Evolutionary conservation across 2,888 invertebrate genomes (phyloP), one percentile per base, ranked within the genome.

Genomic region (Xylophagus ater): DNA sequence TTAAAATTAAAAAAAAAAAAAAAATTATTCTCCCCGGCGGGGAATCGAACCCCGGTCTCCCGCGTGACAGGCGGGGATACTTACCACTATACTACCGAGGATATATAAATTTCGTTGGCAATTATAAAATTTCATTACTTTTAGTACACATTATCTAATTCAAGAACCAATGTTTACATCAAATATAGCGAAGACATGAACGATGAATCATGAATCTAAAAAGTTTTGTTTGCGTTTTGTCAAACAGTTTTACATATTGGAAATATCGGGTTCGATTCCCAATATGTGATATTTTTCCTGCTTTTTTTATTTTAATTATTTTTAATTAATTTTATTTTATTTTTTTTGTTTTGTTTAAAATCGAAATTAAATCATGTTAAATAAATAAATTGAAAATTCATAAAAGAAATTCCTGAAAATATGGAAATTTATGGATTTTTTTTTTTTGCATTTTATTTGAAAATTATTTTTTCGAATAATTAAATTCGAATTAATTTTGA

Each of bases 1-100:
- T n/a, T n/a, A n/a, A n/a, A n/a, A n/a, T n/a, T n/a, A n/a, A n/a
- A n/a, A n/a, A 28, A 29, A 33, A 29, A 34, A 23, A 24, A 8
- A 15, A 9, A 15, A 32, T n/a, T n/a, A 23, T 12, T 34, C 39
- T 43, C 39, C 42, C 42, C 39, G 39, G 28, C 42, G 36, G 39
- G 39, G 42, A 43, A 43, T 43, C 33, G 42, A 43, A 43, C 42
- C 42, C 42, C 36, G 42, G 42, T 40, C 39, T 42, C 42, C 42
- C 42, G 42, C 39, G 42, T 42, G 42, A 42, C 39, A 42, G 42
- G 39, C 42, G 42, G 42, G 38, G 36, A 42, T 42, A 39, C 42
- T 42, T 17, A 42, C 42, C 42, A 42, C 42, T 43, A 43, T 39
- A 43, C 42, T 43, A 43, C 28, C 36, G 39, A 40, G 39, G 42